Base-by-base conservation (phyloP, 2,888 invertebrate genomes). In the Hedya salicella region DNA sequence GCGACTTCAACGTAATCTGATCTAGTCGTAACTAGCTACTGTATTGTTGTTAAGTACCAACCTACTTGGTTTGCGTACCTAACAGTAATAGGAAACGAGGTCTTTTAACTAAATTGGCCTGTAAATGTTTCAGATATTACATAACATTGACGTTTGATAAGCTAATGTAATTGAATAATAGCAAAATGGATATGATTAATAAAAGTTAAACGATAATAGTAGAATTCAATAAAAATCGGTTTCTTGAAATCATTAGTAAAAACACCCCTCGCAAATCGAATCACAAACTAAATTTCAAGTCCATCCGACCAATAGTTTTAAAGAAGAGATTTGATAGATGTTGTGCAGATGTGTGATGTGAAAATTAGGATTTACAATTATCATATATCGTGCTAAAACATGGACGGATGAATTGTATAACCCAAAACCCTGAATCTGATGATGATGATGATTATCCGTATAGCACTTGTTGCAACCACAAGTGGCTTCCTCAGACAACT, bases 41-140 rank as follows among this genome's bases (percentile, higher is more conserved):
- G 42, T 42, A 40, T 56, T 56, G 44, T 17, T 44, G 30, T n/a
- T 30, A 13, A 11, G 32, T 25, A 25, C n/a, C n/a, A n/a, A n/a
- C n/a, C n/a, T 17, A 9, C 39, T 40, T 6, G 36, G 16, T 36
- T 36, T 50, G 16, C 50, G 17, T 32, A 54, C 6, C 21, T 14
- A 40, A 54, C 14, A 14, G 44, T 30, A 32, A 46, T 19, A 3
- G 42, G 16, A 54, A 21, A 42, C 13, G 32, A 52, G 42, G 56
- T 56, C n/a, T 30, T 56, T 42, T 6, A 30, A 42, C 16, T 42
- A 40, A 57, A 57, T 36, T n/a, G 32, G 14, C 59, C 32, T 17
- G 48, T 48, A 36, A 39, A 48, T 48, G 30, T 56, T 56, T 14
- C 32, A 36, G 36, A 46, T 59, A 73, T 76, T 73, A 68, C 64